These are phyloP conservation scores for Columbina picui DNA, from an alignment of 2,113 vertebrate species.

Conservation along the genomic window DNA sequence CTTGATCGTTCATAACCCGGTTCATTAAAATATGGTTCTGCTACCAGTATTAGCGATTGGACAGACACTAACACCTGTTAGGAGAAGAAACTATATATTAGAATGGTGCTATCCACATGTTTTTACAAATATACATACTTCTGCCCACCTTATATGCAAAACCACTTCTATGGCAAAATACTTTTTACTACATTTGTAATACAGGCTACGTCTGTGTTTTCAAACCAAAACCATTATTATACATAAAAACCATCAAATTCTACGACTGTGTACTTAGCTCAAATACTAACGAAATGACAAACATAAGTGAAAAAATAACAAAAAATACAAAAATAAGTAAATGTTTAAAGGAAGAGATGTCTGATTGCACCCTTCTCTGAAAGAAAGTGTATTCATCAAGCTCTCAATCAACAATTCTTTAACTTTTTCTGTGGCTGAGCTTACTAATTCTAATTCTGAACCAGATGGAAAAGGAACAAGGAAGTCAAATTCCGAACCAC, in stretches of 20 bases:
- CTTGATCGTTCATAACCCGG: slow-evolving; percentile 96
- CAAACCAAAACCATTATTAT: neutral
- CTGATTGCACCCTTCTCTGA: neutral
- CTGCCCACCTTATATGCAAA: neutral
- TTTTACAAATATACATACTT: neutral
- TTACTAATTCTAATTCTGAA: neutral
- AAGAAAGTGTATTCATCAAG: neutral
- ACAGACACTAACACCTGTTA: slow-evolving; percentile 94
- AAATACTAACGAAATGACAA: neutral
- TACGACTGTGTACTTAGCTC: neutral
- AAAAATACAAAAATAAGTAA: neutral
- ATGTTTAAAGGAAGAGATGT: neutral
- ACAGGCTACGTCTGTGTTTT: accelerated
- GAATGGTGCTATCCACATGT: neutral
- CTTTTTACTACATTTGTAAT: neutral
- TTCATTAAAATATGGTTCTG: slow-evolving; percentile 98
- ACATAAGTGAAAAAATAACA: neutral
- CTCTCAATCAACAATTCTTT: neutral
- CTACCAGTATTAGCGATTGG: slow-evolving; percentile 96
- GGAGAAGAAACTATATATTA: neutral
- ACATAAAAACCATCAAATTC: accelerated
- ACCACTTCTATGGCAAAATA: neutral
- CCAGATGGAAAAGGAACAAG: neutral
- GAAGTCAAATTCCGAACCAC: neutral
- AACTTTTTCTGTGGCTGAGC: neutral